Conservation (phyloP, 2,797 vertebrate genomes). For the Ctenochaetus hawaiiensis region DNA sequence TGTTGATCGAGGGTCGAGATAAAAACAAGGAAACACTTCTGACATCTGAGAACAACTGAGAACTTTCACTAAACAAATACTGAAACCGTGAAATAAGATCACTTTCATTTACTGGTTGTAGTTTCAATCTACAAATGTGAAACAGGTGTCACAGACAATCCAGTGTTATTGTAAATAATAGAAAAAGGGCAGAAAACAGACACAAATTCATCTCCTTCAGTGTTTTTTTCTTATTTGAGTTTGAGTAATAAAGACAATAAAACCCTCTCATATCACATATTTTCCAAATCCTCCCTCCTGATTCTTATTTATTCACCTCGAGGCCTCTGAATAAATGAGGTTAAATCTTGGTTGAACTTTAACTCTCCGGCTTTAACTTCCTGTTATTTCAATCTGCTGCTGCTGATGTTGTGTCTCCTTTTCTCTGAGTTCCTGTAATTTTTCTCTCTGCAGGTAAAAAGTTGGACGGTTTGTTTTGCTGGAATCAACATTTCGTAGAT, state of each 20-base stretch:
- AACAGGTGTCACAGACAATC: neutral
- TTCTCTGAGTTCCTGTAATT: neutral
- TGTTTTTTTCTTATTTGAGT: neutral
- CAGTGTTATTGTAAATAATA: neutral
- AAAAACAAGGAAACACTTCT: neutral
- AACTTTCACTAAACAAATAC: neutral
- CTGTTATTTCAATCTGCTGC: constrained; percentile 6
- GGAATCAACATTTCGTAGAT: neutral
- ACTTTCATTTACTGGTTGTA: neutral
- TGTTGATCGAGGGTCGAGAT: neutral
- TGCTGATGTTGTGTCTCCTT: neutral
- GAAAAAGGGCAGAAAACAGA: neutral
- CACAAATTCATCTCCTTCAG: neutral
- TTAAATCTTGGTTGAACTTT: neutral
- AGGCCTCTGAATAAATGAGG: constrained; percentile 1
- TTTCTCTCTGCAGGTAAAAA: constrained; percentile 4
- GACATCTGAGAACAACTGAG: neutral
- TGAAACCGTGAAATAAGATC: neutral
- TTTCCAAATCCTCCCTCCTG: neutral
- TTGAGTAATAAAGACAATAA: neutral
- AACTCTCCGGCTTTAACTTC: neutral
- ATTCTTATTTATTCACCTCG: neutral
- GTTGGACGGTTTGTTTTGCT: constrained; percentile 9
- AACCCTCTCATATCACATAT: neutral
- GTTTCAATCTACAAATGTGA: neutral